Evolutionary conservation across 2,888 invertebrate genomes (phyloP), one percentile per base, ranked within the genome.

Genomic region (Oscheius onirici): DNA sequence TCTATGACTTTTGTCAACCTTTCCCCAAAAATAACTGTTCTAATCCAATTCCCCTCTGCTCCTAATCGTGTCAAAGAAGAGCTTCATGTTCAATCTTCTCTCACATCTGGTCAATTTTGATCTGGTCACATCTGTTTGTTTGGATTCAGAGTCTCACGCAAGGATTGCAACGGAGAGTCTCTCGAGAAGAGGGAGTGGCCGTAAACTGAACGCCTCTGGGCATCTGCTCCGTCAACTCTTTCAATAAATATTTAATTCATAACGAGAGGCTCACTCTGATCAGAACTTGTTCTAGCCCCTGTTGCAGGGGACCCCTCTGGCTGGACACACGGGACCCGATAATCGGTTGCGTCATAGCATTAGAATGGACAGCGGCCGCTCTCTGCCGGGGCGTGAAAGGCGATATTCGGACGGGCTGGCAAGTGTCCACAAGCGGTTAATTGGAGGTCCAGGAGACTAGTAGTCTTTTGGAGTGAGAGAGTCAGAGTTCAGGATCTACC

Each of bases 311-410:
- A 34, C 34, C 34, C 34, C 34, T 34, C 34, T 34, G 34, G 34
- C n/a, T n/a, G n/a, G 8, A 3, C 34, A 34, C 34, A 34, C 34
- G 34, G 34, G 34, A 34, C 41, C 41, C 46, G 63, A 63, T 46
- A 46, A 63, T 63, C 63, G 63, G 63, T 63, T 63, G 63, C 63
- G 63, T 63, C 63, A 63, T 63, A 49, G 54, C 54, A 20, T 55
- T 28, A 22, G 63, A 63, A 63, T 63, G 63, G 63, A 46, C 63
- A 49, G 61, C 61, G 61, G 61, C 34, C 44, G 34, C 34, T 34
- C 34, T 34, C 34, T 34, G 34, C 34, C 34, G 34, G 60, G 63
- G 63, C 63, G 63, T 63, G 63, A 63, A 63, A 63, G 63, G 49
- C 63, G 63, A 63, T 63, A 63, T 63, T 63, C 20, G 41, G 60